Evolutionary conservation across 2,888 invertebrate species (phyloP).

Genomic region (Ectropis crepuscularia): DNA sequence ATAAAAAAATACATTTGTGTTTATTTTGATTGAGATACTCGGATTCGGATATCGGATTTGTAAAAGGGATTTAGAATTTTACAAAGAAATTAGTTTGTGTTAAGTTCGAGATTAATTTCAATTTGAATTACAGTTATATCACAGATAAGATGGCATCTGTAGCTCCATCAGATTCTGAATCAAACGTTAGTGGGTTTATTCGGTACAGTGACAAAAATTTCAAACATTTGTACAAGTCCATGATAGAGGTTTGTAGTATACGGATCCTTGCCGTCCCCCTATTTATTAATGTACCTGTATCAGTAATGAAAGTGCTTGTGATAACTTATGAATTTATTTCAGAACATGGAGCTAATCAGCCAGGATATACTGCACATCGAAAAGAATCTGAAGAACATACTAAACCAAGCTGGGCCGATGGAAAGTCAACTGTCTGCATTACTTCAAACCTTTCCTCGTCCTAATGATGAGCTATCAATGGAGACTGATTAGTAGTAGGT

Average conservation of each 20-base stretch:
- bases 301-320: background rate
- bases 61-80: background rate
- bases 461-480: conserved; percentile 59
- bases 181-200: conserved; percentile 77
- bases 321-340: conserved; percentile 46
- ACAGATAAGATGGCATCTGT: conserved; percentile 61
- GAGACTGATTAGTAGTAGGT: conserved; percentile 57
- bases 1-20: too few species aligned
- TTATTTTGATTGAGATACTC: too few species aligned
- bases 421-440: conserved; percentile 67
- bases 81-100: too few species aligned
- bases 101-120: too few species aligned
- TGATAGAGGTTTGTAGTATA: conserved; percentile 60
- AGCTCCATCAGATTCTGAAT: conserved; percentile 73
- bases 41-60: too few species aligned
- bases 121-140: too few species aligned
- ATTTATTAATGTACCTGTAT: background rate
- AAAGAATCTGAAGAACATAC: conserved; percentile 67
- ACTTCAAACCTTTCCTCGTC: conserved; percentile 68
- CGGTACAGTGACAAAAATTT: conserved; percentile 70
- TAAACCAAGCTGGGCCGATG: conserved; percentile 66
- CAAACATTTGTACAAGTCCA: conserved; percentile 67
- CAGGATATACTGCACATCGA: conserved; percentile 73
- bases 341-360: conserved; percentile 77
- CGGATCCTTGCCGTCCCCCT: background rate